A percentile compares a stretch with the other conserved stretches of the same genome.
phyloP scores from a whole-genome alignment of 2,888 invertebrate genomes.

The Drosophila crucigera region DNA sequence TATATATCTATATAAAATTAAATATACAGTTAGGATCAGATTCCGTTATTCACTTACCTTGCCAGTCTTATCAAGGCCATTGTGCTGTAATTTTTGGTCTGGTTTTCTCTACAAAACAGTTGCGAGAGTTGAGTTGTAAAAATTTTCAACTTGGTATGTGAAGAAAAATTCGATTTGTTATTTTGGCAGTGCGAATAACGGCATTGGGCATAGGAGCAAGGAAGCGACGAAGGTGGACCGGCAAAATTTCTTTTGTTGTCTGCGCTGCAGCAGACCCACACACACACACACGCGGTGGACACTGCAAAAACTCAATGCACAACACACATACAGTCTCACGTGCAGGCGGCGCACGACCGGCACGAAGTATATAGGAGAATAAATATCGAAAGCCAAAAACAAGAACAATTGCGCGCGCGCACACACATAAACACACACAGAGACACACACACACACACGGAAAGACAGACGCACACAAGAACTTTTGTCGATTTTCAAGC shows the following conservation, averaged over 20 bases:
- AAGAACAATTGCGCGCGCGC: conserved; percentile 58
- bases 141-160: conserved; percentile 44
- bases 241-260: conserved; percentile 49
- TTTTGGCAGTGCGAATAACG: conserved; percentile 79
- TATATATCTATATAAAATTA: background rate
- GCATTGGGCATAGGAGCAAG: conserved; percentile 53
- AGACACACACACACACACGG: conserved; percentile 33
- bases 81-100: conserved; percentile 46
- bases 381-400: conserved; percentile 35
- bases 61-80: conserved; percentile 83
- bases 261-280: conserved; percentile 41
- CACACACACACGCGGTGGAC: conserved; percentile 22
- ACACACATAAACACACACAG: conserved; percentile 11
- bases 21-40: background rate
- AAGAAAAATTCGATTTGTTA: conserved; percentile 53
- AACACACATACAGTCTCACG: conserved; percentile 28
- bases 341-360: conserved; percentile 46
- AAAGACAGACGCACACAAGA: background rate
- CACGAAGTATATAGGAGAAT: conserved; percentile 44
- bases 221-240: conserved; percentile 50
- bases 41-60: conserved; percentile 72
- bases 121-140: conserved; percentile 43
- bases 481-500: conserved; percentile 50
- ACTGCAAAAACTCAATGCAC: conserved; percentile 26
- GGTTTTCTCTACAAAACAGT: conserved; percentile 21